Evolutionary conservation across 1,140 invertebrate genomes (phyloP).

Genomic region (Caenorhabditis latens): DNA sequence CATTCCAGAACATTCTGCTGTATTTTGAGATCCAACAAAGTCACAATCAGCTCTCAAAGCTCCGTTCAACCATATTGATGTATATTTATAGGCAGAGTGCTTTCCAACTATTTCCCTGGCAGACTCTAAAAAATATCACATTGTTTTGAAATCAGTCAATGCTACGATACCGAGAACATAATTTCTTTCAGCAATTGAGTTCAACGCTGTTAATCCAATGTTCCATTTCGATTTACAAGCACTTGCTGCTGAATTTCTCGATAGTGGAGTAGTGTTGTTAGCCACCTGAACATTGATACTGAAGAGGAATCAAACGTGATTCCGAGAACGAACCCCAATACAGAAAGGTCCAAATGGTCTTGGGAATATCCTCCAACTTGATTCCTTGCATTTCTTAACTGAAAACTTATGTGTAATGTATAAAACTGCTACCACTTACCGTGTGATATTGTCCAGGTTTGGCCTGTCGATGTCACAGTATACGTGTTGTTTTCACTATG

Average conservation of each 20-base stretch:
- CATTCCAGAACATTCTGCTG: neutral
- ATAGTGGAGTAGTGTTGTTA: no score
- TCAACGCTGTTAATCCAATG: neutral
- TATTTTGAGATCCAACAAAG: neutral
- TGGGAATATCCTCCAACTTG: no score
- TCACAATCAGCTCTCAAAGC: neutral
- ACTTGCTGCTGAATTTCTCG: neutral
- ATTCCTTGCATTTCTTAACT: no score
- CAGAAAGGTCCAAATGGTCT: no score
- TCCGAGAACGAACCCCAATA: no score
- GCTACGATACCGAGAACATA: neutral
- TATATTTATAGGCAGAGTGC: neutral
- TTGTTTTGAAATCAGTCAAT: neutral
- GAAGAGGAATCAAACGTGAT: no score
- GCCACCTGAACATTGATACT: no score
- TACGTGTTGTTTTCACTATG: no score
- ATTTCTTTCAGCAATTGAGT: constrained; percentile 9
- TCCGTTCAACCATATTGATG: constrained; percentile 5
- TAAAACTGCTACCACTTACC: no score
- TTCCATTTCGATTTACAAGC: constrained; percentile 1
- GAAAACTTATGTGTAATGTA: no score
- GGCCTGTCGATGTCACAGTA: no score
- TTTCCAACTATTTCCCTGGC: neutral
- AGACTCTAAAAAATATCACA: neutral
- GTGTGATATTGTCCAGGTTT: no score